Evolutionary conservation across 2,888 invertebrate genomes (phyloP), one percentile per base, ranked within the genome.

Genomic region (Dione juno): DNA sequence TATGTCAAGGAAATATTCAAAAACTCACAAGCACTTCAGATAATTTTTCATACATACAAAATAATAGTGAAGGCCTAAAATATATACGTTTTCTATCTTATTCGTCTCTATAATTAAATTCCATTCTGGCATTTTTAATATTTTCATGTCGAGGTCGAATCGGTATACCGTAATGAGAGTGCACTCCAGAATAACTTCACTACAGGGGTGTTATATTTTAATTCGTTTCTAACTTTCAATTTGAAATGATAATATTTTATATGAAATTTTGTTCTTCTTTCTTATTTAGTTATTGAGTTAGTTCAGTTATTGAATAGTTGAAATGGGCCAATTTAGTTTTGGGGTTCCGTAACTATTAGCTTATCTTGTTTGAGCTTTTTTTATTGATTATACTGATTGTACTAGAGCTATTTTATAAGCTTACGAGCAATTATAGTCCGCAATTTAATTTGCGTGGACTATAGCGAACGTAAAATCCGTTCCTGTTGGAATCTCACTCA

Each of bases 121-220:
- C 13, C 13, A 50, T 19, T 50, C 35, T 40, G 35, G 11, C 9
- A 11, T 43, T 19, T 59, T 61, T 68, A 21, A 63, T 54, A 63
- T 63, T 48, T 68, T 63, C 11, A 19, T 52, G 37, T 53, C 11
- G 11, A 75, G 79, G 78, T 83, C 79, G 77, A 82, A 83, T 76
- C 76, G 77, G 52, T 71, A 71, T 76, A 74, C 79, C 75, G 78
- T 66, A 77, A 67, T 74, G 71, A 74, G 78, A 82, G 75, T 77
- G 76, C 70, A 76, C 77, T 78, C 78, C 73, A 76, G 79, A 82
- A 81, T 81, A 80, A 78, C 80, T 75, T 69, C 71, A 79, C 74
- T 73, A 73, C 76, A 53, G 79, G 77, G 78, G 75, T 73, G 79
- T 80, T 77, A 80, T 78, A 77, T 84, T 84, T 86, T 84, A 84